Conservation (phyloP, 2,888 invertebrate species). For the Orthosia gracilis region DNA sequence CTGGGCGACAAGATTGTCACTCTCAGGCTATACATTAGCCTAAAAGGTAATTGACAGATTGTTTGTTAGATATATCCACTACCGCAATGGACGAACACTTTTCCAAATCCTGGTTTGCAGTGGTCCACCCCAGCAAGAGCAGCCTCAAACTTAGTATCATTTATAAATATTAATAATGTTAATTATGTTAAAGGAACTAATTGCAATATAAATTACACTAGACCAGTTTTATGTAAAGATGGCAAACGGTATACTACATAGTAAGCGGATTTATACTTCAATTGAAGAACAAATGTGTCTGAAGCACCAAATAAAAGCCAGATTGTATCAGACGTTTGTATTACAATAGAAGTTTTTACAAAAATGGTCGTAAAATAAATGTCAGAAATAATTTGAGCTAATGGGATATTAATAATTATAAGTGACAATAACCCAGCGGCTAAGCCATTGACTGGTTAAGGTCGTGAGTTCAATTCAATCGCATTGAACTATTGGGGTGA, state of each 20-base stretch:
- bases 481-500: conserved; percentile 46
- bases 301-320: conserved; percentile 23
- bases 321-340: conserved; percentile 20
- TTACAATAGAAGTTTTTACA: conserved; percentile 20
- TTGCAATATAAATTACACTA: too few species aligned
- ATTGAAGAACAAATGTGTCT: conserved; percentile 7
- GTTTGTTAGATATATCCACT: too few species aligned
- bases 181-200: too few species aligned
- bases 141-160: too few species aligned
- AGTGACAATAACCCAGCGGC: conserved; percentile 52
- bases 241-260: too few species aligned
- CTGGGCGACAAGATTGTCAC: too few species aligned
- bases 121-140: too few species aligned
- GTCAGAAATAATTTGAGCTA: conserved; percentile 31
- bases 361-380: conserved; percentile 35
- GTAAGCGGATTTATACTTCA: background rate
- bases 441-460: conserved; percentile 47
- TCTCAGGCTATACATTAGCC: too few species aligned
- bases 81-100: too few species aligned
- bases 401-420: conserved; percentile 53
- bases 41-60: too few species aligned
- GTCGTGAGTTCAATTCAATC: conserved; percentile 54
- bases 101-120: too few species aligned
- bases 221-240: background rate
- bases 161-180: too few species aligned